A percentile compares a stretch with the other conserved stretches of the same genome.
These are phyloP conservation scores for Parapristionchus giblindavisi DNA, from an alignment of 2,888 invertebrate species.

Conservation along the genomic window DNA sequence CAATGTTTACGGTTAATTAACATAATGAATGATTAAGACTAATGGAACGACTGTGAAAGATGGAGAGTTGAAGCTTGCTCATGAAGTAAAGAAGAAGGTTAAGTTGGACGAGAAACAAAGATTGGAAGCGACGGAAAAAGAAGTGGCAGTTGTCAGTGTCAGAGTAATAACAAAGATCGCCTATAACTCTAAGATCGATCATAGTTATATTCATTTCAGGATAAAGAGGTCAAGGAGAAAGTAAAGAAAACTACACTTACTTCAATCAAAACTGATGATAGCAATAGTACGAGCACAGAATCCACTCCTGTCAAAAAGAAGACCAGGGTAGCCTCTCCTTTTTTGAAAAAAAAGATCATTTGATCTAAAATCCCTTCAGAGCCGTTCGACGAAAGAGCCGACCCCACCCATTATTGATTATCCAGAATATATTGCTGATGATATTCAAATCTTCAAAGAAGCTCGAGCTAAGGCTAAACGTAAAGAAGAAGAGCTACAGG, in stretches of 20 bases:
- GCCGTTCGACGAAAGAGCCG: constrained; percentile 4
- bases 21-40: background rate
- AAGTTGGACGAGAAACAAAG: background rate
- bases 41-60: constrained; percentile 21
- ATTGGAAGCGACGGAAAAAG: constrained; percentile 5
- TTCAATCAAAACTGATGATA: background rate
- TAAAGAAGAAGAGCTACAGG: constrained; percentile 32
- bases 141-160: background rate
- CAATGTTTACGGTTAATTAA: background rate
- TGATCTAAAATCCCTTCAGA: background rate
- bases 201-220: constrained; percentile 16
- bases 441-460: constrained; percentile 25
- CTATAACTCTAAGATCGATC: too few species aligned
- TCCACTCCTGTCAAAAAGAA: constrained; percentile 31
- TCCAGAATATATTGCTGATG: constrained; percentile 15
- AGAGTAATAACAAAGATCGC: too few species aligned
- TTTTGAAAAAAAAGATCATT: background rate
- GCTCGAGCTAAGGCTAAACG: constrained; percentile 27
- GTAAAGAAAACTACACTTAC: constrained; percentile 35
- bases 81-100: constrained; percentile 18
- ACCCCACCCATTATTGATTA: constrained; percentile 26
- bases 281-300: constrained; percentile 16
- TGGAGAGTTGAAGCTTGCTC: constrained; percentile 9
- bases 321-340: constrained; percentile 23
- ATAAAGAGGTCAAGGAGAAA: constrained; percentile 35